phyloP scores from a whole-genome alignment of 2,113 vertebrate genomes.

The Holacanthus passer region DNA sequence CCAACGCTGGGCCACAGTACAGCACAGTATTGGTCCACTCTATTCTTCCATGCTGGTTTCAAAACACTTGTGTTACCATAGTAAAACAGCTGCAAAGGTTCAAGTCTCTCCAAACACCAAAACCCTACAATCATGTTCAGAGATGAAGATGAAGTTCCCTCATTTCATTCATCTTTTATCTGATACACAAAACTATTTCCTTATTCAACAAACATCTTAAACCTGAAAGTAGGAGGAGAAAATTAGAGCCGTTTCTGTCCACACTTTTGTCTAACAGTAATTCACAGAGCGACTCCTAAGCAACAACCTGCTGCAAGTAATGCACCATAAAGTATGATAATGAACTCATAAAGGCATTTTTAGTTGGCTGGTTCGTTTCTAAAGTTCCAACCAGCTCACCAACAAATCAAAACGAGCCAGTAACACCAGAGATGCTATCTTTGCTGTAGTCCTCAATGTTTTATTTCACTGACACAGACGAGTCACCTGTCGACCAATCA shows the following conservation, averaged over 20 bases:
- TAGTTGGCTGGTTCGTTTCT: not conserved
- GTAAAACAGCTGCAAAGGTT: slow-evolving; percentile 12
- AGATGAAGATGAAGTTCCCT: not conserved
- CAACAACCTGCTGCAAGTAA: not conserved
- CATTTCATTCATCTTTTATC: not conserved
- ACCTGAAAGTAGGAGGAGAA: not conserved
- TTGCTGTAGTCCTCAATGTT: no score
- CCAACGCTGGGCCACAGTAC: not conserved
- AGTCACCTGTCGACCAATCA: no score
- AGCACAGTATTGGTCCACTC: slow-evolving; percentile 1
- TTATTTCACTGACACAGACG: no score
- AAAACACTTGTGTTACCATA: slow-evolving; percentile 8
- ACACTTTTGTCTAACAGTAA: not conserved
- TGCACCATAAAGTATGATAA: no score
- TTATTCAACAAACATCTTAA: not conserved
- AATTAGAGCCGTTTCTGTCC: not conserved
- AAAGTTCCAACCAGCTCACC: not conserved
- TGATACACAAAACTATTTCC: not conserved
- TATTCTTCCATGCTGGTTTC: not conserved
- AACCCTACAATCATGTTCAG: not conserved
- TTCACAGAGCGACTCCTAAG: not conserved
- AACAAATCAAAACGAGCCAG: not conserved
- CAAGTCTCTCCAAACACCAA: not conserved
- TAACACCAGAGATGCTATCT: not conserved
- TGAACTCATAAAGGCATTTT: no score